Evolutionary conservation across 2,113 vertebrate species (phyloP), one percentile per base, ranked within the genome.

Genomic region (Gila orcuttii): DNA sequence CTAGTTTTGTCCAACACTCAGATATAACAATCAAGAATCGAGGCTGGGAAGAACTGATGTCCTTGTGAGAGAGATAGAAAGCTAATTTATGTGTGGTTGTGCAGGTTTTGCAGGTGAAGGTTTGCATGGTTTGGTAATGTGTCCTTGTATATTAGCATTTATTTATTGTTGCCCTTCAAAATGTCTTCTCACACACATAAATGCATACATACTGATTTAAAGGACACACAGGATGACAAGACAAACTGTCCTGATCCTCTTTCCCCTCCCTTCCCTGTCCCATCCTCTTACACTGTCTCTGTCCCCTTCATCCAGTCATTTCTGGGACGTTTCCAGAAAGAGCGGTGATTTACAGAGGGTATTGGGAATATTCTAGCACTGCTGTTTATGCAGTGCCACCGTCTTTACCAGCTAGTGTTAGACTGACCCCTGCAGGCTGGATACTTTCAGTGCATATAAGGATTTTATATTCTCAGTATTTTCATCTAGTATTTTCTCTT

Each of bases 391-490:
- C 60, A 81, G 79, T 25, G 50, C 4, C 80, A 33, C 11, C 15
- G 1, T 25, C 57, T 71, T 71, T 19, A 1, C 62, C 80, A 31
- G 19, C 19, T 64, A 85, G 90, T 66, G 69, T 81, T 64, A 87
- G 83, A 91, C 88, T 93, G 93, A 91, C 92, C 87, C 85, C 94
- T 92, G 57, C 80, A 89, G 93, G 3, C 33, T 13, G 0, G 0
- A 68, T 10, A 1, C 2, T 2, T 33, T 21, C 82, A 89, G 50
- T 91, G 57, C 89, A 87, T n/a, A 28, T 66, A n/a, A 59, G 33
- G 13, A 28, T 77, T 33, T 3, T 36, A 4, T 33, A 68, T 68
- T 33, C 31, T 19, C 62, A 15, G 13, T 68, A 33, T 33, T 68
- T 62, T 68, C 17, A 66, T 66, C 25, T 31, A 66, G 62, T 66